These are phyloP conservation scores for Centroberyx gerrardi DNA, from an alignment of 2,797 vertebrate species.

Conservation along the genomic window DNA sequence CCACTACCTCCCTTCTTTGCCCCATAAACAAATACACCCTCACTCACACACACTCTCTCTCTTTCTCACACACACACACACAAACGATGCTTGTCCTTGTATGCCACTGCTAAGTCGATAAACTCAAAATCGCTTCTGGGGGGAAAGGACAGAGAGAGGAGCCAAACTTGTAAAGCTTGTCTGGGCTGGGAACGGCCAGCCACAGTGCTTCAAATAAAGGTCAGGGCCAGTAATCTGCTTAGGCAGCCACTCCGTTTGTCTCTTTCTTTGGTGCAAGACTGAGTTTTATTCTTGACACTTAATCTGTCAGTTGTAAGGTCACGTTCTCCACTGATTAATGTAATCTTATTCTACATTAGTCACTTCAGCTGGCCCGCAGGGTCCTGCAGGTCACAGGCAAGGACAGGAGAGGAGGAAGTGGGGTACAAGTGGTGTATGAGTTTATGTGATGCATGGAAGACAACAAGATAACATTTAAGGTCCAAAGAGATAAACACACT, in stretches of 20 bases:
- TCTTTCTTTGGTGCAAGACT: conserved; percentile 75
- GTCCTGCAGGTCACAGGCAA: conserved; percentile 62
- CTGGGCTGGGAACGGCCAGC: conserved; percentile 67
- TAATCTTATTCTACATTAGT: conserved; percentile 82
- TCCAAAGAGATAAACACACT: conserved; percentile 34
- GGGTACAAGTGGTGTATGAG: conserved; percentile 2
- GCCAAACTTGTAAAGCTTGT: conserved; percentile 78
- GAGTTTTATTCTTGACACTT: conserved; percentile 81
- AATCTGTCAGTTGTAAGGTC: conserved; percentile 85
- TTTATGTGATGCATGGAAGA: conserved; percentile 33
- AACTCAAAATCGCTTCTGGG: conserved; percentile 63
- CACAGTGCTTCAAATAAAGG: conserved; percentile 76
- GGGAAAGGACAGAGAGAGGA: conserved; percentile 61
- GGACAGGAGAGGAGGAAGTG: conserved; percentile 50
- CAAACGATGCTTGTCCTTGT: conserved; percentile 59
- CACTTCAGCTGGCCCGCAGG: conserved; percentile 68
- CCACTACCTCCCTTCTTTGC: conserved; percentile 20
- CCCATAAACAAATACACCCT: conserved; percentile 25
- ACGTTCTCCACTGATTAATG: conserved; percentile 83
- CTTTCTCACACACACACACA: conserved; percentile 15
- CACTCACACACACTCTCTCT: conserved; percentile 15
- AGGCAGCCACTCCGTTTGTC: conserved; percentile 72
- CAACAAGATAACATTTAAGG: conserved; percentile 20
- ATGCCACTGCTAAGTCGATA: conserved; percentile 55
- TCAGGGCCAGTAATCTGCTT: conserved; percentile 80